A percentile compares a stretch with the other conserved stretches of the same genome.
phyloP scores from a whole-genome alignment of 2,113 vertebrate species.

The Hyla sarda region DNA sequence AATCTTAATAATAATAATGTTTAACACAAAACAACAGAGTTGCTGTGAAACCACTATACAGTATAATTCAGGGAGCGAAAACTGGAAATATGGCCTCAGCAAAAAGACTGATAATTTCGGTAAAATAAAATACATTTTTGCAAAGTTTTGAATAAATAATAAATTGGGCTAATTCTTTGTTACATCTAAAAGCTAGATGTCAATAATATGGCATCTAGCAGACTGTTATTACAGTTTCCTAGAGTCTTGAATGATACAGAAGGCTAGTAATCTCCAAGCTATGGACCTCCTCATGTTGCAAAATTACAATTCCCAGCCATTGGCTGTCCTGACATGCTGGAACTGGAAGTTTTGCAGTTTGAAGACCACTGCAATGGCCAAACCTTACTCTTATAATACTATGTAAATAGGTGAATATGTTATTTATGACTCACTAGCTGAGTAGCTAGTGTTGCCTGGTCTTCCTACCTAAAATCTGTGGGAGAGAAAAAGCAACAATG shows the following conservation, averaged over 20 bases:
- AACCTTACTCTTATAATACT: background rate
- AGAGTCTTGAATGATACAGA: background rate
- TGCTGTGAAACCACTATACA: background rate
- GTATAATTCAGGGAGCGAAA: background rate
- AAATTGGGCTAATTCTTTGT: too few relatives aligned
- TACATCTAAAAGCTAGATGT: background rate
- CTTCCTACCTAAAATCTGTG: too few relatives aligned
- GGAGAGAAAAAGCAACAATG: too few relatives aligned
- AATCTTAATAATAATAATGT: background rate
- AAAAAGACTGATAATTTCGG: background rate
- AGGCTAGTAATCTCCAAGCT: too few relatives aligned
- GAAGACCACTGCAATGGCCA: too few relatives aligned
- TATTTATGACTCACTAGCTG: background rate
- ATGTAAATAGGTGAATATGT: background rate
- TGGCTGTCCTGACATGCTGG: too few relatives aligned
- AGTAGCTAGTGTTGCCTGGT: too few relatives aligned
- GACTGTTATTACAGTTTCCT: too few relatives aligned
- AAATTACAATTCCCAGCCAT: too few relatives aligned
- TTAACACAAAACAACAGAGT: background rate
- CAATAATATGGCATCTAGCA: background rate
- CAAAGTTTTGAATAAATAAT: too few relatives aligned
- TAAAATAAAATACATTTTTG: background rate
- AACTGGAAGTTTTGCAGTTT: too few relatives aligned
- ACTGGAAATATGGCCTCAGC: background rate
- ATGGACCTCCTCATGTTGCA: too few relatives aligned